phyloP scores from a whole-genome alignment of 2,888 invertebrate genomes.

The Pristionchus mayeri region DNA sequence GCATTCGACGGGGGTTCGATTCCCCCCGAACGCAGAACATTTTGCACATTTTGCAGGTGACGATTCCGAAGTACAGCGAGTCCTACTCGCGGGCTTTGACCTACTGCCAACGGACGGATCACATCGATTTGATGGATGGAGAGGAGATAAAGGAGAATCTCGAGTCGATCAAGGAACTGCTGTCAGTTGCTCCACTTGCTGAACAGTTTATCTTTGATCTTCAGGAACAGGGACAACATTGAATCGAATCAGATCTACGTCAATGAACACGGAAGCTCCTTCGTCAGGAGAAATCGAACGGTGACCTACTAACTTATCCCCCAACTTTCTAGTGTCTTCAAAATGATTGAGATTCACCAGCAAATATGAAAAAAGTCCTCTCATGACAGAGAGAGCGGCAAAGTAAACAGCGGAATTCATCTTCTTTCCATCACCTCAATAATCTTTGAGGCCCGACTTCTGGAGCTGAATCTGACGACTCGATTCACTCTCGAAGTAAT shows the following conservation, averaged over 20 bases:
- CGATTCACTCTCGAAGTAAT: slow-evolving; percentile 3
- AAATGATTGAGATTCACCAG: no score
- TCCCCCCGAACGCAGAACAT: slow-evolving; percentile 8
- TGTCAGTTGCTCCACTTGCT: background rate
- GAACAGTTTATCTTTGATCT: background rate
- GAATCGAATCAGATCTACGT: background rate
- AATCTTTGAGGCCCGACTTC: background rate
- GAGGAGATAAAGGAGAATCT: slow-evolving; percentile 18
- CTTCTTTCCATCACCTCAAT: no score
- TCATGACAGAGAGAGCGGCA: no score
- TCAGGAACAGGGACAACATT: background rate
- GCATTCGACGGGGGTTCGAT: slow-evolving; percentile 51
- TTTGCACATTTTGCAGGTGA: background rate
- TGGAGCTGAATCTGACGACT: background rate
- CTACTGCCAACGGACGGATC: background rate
- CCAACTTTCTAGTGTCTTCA: no score
- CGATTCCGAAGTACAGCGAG: background rate
- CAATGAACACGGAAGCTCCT: slow-evolving; percentile 29
- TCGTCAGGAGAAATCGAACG: background rate
- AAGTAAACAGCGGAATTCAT: no score
- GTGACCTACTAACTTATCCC: background rate
- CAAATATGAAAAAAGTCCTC: no score
- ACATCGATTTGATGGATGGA: slow-evolving; percentile 36
- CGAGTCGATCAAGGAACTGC: background rate
- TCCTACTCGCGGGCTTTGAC: slow-evolving; percentile 23